These are phyloP conservation scores for Crenuchus spilurus DNA, from an alignment of 2,797 vertebrate species.

Conservation along the genomic window DNA sequence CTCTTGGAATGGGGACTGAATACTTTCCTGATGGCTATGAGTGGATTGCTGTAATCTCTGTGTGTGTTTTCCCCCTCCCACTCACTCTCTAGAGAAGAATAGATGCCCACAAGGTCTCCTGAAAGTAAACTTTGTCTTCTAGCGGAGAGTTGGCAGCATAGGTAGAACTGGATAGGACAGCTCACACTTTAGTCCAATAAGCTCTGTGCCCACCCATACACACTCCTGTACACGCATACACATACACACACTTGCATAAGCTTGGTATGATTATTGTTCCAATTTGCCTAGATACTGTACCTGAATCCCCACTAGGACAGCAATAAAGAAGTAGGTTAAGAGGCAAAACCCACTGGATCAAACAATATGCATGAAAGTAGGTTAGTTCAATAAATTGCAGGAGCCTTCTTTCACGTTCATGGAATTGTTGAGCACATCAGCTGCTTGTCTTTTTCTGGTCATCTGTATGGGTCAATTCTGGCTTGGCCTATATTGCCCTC, in stretches of 20 bases:
- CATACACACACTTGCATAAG: slow-evolving; percentile 30
- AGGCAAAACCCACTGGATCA: slow-evolving; percentile 11
- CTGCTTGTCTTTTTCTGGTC: neutral
- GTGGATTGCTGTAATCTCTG: slow-evolving; percentile 34
- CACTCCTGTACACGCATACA: slow-evolving; percentile 11
- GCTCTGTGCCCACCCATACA: slow-evolving; percentile 26
- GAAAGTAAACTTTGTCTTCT: slow-evolving; percentile 59
- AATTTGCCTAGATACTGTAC: neutral
- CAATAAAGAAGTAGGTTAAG: slow-evolving; percentile 14
- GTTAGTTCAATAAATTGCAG: slow-evolving; percentile 8
- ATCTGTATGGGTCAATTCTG: neutral
- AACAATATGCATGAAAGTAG: slow-evolving; percentile 3
- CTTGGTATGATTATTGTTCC: slow-evolving; percentile 19
- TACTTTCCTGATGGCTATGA: slow-evolving; percentile 45
- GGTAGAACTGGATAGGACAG: slow-evolving; percentile 44
- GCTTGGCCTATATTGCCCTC: neutral
- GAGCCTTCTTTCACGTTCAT: neutral
- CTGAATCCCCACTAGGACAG: neutral
- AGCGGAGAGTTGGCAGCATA: slow-evolving; percentile 52
- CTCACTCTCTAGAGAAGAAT: slow-evolving; percentile 40
- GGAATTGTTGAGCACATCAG: neutral
- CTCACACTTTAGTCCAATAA: slow-evolving; percentile 36
- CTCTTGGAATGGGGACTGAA: slow-evolving; percentile 33
- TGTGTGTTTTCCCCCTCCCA: slow-evolving; percentile 12
- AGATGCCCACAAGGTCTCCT: slow-evolving; percentile 47